A percentile compares a stretch with the other conserved stretches of the same genome.
These are phyloP conservation scores for Phylloscopus trochiloides DNA, from an alignment of 2,113 vertebrate species.

Conservation along the genomic window DNA sequence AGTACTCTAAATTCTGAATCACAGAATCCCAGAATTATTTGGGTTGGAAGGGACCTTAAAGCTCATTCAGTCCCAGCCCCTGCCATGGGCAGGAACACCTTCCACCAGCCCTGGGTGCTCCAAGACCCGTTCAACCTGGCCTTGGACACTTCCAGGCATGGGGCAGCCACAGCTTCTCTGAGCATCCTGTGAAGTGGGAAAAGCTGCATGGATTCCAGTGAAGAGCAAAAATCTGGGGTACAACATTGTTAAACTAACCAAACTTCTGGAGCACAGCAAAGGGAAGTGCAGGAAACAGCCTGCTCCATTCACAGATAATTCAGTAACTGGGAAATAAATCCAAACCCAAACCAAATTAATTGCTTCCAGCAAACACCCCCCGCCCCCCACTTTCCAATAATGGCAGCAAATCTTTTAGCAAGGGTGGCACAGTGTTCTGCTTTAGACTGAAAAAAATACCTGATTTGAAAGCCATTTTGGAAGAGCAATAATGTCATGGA, in stretches of 20 bases:
- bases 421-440: background rate
- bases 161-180: background rate
- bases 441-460: background rate
- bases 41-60: background rate
- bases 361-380: background rate
- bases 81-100: background rate
- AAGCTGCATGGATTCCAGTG: background rate
- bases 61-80: background rate
- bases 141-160: background rate
- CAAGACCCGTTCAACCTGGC: background rate
- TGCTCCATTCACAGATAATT: background rate
- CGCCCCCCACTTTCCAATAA: background rate
- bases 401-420: background rate
- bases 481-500: background rate
- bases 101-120: rapidly evolving
- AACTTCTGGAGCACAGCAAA: background rate
- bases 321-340: background rate
- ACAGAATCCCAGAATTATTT: background rate
- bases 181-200: background rate
- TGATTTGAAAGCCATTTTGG: background rate
- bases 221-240: background rate
- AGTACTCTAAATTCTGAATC: background rate
- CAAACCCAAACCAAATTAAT: background rate
- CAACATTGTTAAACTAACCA: background rate
- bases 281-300: background rate